Base-by-base conservation (phyloP, 23 tunicate species). In the Botrylloides violaceus region DNA sequence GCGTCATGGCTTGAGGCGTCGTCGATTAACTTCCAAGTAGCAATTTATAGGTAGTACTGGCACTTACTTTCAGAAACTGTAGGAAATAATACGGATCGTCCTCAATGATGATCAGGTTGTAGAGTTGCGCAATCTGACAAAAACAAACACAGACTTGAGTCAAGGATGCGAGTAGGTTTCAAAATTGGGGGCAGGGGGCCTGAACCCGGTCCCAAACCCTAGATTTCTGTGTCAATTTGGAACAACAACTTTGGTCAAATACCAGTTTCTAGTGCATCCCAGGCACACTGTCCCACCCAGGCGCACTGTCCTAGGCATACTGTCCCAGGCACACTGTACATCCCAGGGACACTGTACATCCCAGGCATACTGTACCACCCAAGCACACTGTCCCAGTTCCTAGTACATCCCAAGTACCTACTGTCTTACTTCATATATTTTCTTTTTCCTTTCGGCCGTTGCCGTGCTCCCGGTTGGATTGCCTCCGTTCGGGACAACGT, bases 391-490 rank as follows among this genome's bases (percentile, higher is more conserved):
- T n/a, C n/a, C n/a, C n/a, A n/a, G n/a, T n/a, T n/a, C n/a, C n/a
- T n/a, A n/a, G n/a, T n/a, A n/a, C n/a, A n/a, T n/a, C n/a, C n/a
- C n/a, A n/a, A n/a, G n/a, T n/a, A n/a, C n/a, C n/a, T n/a, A n/a
- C n/a, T n/a, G n/a, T n/a, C n/a, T 60, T 53, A 88, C 96, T 66
- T 77, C 70, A 34, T 79, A 78, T 33, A 88, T 78, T 65, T 83
- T 80, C 62, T 73, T 63, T 48, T 85, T 85, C 70, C 98, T 64
- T 58, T 86, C 77, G 31, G 68, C 26, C 28, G 76, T 76, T 4
- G 81, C 66, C 2, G 94, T 66, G n/a, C 81, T 82, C 3, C 98
- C 98, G 38, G 98, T 92, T 35, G 98, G 98, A 39, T 92, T 92
- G 9, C 94, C 78, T 37, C 94, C 62, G 55, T 59, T 80, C 1